Conservation (phyloP, 1,140 invertebrate genomes). For the Tyrophagus putrescentiae region DNA sequence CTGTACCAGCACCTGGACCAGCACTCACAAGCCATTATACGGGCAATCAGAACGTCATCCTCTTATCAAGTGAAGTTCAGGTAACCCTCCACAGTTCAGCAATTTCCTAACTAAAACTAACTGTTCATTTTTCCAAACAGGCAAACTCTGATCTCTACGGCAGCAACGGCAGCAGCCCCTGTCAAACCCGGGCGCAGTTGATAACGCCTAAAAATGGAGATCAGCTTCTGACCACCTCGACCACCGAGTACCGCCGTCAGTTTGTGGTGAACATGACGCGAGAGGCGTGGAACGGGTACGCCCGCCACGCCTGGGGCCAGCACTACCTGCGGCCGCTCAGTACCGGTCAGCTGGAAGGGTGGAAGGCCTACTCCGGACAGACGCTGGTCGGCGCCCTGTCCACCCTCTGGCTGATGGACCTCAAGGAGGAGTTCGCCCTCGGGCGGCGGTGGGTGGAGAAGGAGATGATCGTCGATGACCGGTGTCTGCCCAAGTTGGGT, state of each 20-base stretch:
- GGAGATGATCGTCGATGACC: background rate
- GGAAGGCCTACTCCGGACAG: background rate
- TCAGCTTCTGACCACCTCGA: no score
- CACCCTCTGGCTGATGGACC: slow-evolving; percentile 6
- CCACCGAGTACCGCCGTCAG: background rate
- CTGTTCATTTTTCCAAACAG: no score
- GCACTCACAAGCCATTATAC: no score
- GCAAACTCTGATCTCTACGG: no score
- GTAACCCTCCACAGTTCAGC: no score
- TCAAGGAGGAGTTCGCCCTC: background rate
- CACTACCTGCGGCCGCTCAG: background rate
- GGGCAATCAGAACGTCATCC: no score
- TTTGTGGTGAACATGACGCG: background rate
- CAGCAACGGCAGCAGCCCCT: no score
- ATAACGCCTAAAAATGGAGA: no score
- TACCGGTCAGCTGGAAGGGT: background rate
- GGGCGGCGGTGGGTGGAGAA: background rate
- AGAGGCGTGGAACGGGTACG: background rate
- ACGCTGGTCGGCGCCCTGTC: background rate
- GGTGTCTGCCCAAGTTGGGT: background rate
- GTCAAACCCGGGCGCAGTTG: no score
- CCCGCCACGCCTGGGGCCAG: background rate
- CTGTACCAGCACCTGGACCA: no score
- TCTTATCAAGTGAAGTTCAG: no score
- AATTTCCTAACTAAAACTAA: no score